Conservation (phyloP, 2,797 vertebrate species). For the Hydrocynus forskahlii region DNA sequence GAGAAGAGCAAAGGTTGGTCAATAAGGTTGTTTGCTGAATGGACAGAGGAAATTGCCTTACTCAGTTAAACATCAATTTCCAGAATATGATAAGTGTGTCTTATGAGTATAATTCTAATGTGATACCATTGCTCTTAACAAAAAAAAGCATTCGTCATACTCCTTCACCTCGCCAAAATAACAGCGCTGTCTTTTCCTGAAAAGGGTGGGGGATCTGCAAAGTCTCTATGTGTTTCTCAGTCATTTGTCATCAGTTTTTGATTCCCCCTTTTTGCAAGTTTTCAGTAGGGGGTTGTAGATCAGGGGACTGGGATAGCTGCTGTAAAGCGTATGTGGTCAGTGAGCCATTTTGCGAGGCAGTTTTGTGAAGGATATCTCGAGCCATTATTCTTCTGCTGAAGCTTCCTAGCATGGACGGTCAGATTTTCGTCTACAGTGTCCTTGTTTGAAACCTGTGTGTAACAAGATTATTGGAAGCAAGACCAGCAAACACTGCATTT, state of each 20-base stretch:
- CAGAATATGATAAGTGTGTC: too few relatives aligned
- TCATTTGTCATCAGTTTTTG: neutral
- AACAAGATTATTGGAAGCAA: neutral
- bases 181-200: neutral
- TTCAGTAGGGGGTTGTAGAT: neutral
- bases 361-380: neutral
- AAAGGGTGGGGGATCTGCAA: neutral
- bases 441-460: neutral
- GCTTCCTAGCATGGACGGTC: neutral
- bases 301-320: neutral
- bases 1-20: too few relatives aligned
- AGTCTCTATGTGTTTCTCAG: neutral
- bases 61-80: too few relatives aligned
- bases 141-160: neutral
- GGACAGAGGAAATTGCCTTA: too few relatives aligned
- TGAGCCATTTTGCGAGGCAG: slow-evolving; percentile 8
- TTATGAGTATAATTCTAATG: neutral
- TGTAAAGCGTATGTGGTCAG: neutral
- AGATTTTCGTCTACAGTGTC: neutral
- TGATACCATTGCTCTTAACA: neutral
- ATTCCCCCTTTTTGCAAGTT: neutral
- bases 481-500: neutral
- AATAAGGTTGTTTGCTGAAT: too few relatives aligned
- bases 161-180: neutral
- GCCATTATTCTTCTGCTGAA: neutral